A percentile compares a stretch with the other conserved stretches of the same genome.
These are phyloP conservation scores for Boleophthalmus pectinirostris DNA, from an alignment of 2,113 vertebrate species.

Conservation along the genomic window DNA sequence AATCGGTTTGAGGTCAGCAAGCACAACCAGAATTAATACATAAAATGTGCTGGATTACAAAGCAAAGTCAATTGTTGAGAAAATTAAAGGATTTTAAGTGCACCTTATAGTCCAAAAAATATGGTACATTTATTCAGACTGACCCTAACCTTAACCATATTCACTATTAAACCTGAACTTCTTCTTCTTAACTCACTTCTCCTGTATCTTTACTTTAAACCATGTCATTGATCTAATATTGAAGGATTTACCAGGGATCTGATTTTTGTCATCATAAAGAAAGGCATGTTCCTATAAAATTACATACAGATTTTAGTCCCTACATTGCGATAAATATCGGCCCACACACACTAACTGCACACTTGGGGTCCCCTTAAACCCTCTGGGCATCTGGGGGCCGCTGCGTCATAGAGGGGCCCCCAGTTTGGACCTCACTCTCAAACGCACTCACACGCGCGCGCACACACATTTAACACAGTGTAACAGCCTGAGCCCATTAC, in stretches of 20 bases:
- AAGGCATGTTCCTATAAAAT: not conserved
- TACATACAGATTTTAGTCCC: not conserved
- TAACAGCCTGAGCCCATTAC: conserved; percentile 65
- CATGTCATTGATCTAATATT: not conserved
- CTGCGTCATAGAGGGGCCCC: conserved; percentile 51
- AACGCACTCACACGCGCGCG: conserved; percentile 23
- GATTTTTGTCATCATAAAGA: not conserved
- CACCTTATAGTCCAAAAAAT: too few relatives aligned
- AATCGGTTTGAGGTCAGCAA: too few relatives aligned
- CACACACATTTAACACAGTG: conserved; percentile 38
- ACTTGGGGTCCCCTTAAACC: conserved; percentile 57
- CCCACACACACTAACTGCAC: conserved; percentile 37
- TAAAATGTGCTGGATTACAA: too few relatives aligned
- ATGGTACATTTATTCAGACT: not conserved
- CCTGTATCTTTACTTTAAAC: not conserved
- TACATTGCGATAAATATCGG: not conserved
- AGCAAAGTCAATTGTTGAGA: too few relatives aligned
- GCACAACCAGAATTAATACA: too few relatives aligned
- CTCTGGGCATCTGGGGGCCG: conserved; percentile 65
- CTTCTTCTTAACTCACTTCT: too few relatives aligned
- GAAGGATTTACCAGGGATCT: not conserved
- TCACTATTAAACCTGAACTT: too few relatives aligned
- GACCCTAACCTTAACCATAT: not conserved
- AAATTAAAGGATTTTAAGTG: too few relatives aligned
- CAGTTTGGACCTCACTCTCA: conserved; percentile 19